A percentile compares a stretch with the other conserved stretches of the same genome.
phyloP scores from a whole-genome alignment of 2,797 vertebrate species.

The Ataeniobius toweri region DNA sequence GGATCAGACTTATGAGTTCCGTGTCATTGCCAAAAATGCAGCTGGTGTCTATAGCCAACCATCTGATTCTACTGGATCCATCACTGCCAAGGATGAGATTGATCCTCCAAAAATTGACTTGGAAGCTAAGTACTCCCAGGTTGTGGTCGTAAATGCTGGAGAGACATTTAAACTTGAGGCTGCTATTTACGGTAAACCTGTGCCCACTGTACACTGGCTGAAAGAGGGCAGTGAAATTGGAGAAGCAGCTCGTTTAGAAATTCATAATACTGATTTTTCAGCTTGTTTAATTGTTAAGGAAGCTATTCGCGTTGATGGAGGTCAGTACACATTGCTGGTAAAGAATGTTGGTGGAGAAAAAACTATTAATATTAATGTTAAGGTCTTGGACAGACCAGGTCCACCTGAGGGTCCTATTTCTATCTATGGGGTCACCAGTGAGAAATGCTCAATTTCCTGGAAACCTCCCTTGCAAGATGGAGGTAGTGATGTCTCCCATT shows the following conservation, averaged over 20 bases:
- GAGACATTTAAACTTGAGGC: constrained; percentile 93
- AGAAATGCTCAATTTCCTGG: constrained; percentile 95
- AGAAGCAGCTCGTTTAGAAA: constrained; percentile 89
- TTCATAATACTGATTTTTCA: constrained; percentile 91
- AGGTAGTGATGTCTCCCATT: constrained; percentile 94
- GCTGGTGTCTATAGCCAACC: constrained; percentile 91
- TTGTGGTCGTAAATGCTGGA: constrained; percentile 90
- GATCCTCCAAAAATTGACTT: constrained; percentile 94
- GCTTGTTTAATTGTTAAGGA: constrained; percentile 91
- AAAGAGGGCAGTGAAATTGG: constrained; percentile 87
- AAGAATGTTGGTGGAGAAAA: constrained; percentile 98
- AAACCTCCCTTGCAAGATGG: constrained; percentile 94
- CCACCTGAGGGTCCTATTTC: constrained; percentile 92
- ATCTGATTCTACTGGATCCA: constrained; percentile 93
- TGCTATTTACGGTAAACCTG: constrained; percentile 89
- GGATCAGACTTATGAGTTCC: constrained; percentile 95
- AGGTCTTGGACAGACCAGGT: constrained; percentile 96
- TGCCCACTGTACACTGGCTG: constrained; percentile 90
- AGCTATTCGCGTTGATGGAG: constrained; percentile 91
- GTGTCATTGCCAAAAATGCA: constrained; percentile 95
- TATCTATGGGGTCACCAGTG: constrained; percentile 89
- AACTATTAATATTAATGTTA: constrained; percentile 88
- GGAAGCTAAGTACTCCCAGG: constrained; percentile 92
- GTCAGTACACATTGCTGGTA: constrained; percentile 90
- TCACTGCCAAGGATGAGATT: constrained; percentile 96